Conservation (phyloP, 2,888 invertebrate species). For the Erpobdella octoculata region DNA sequence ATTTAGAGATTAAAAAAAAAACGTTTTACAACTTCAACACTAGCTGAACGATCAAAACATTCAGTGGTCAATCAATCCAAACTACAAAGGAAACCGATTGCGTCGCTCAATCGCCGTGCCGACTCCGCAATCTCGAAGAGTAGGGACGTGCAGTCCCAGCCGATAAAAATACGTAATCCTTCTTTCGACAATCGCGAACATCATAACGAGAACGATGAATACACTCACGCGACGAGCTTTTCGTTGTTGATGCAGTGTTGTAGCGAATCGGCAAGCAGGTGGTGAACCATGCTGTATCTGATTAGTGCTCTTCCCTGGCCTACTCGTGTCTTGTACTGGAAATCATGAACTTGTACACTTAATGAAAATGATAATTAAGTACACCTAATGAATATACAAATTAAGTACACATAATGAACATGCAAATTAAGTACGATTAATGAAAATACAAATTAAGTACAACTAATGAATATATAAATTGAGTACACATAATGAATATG, state of each 20-base stretch:
- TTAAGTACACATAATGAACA: background rate
- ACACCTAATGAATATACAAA: background rate
- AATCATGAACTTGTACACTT: slow-evolving; percentile 22
- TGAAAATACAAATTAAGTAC: too few species aligned
- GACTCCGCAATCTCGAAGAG: too few species aligned
- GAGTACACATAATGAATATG: too few species aligned
- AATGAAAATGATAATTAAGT: background rate
- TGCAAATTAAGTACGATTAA: too few species aligned
- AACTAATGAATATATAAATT: too few species aligned
- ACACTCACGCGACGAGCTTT: slow-evolving; percentile 44
- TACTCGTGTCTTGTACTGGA: slow-evolving; percentile 51
- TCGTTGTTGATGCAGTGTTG: slow-evolving; percentile 51
- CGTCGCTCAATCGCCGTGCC: too few species aligned
- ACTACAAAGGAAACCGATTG: too few species aligned
- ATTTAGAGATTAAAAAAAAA: background rate
- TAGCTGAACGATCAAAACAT: too few species aligned
- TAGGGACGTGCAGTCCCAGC: too few species aligned
- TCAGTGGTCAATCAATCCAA: too few species aligned
- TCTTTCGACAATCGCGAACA: background rate
- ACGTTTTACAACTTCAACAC: background rate
- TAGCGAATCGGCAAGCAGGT: slow-evolving; percentile 52
- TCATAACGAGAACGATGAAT: too few species aligned
- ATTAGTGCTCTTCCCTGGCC: slow-evolving; percentile 53
- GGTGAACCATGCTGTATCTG: slow-evolving; percentile 52
- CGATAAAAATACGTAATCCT: too few species aligned